Evolutionary conservation across 2,113 vertebrate genomes (phyloP).

Genomic region (Misgurnus anguillicaudatus): DNA sequence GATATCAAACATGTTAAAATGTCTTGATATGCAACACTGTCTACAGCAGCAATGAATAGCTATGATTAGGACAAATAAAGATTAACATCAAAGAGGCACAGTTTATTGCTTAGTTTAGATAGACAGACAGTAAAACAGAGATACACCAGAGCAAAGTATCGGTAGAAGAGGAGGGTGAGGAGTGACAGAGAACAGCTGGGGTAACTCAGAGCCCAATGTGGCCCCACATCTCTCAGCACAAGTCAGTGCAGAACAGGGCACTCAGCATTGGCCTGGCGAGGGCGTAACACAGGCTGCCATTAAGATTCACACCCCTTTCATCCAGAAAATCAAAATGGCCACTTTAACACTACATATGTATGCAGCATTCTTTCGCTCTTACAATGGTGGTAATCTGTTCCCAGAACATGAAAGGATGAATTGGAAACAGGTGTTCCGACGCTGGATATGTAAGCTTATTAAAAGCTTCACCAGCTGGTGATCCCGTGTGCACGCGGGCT

Average conservation of each 20-base stretch:
- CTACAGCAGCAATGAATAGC: not conserved
- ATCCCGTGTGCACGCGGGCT: conserved; percentile 46
- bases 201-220: conserved; percentile 30
- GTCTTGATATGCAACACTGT: not conserved
- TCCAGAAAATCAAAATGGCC: conserved; percentile 45
- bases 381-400: conserved; percentile 51
- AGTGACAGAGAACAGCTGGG: conserved; percentile 58
- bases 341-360: conserved; percentile 39
- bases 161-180: conserved; percentile 45
- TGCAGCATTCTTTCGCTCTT: conserved; percentile 35
- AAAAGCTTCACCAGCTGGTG: conserved; percentile 57
- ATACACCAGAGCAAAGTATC: not conserved
- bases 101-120: conserved; percentile 20
- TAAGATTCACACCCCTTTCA: conserved; percentile 32
- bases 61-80: conserved; percentile 16
- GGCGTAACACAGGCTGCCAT: conserved; percentile 29
- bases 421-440: conserved; percentile 56
- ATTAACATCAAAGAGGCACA: conserved; percentile 14
- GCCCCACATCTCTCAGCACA: conserved; percentile 42
- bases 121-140: not conserved
- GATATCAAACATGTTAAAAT: not conserved
- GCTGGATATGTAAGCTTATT: conserved; percentile 55
- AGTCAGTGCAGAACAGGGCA: conserved; percentile 43
- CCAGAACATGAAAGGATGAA: conserved; percentile 52
- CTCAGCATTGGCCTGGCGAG: not conserved